These are phyloP conservation scores for Chionis minor DNA, from an alignment of 2,113 vertebrate genomes.

Conservation along the genomic window DNA sequence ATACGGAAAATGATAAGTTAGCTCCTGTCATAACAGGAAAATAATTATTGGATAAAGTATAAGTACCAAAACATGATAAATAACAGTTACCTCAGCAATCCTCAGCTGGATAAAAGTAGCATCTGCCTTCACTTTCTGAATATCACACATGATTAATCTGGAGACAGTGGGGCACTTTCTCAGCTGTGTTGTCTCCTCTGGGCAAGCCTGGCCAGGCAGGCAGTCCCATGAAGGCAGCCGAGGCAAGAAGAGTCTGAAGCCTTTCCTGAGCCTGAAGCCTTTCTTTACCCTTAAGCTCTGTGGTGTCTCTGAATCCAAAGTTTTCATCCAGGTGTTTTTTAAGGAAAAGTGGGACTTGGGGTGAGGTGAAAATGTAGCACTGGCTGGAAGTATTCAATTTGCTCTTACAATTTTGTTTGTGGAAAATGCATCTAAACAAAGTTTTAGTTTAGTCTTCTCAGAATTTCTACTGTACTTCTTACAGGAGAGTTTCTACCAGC, in stretches of 20 bases:
- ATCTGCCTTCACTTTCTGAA: conserved; percentile 37
- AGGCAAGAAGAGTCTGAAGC: not conserved
- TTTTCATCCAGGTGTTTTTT: not conserved
- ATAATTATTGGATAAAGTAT: conserved; percentile 21
- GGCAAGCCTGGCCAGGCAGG: not conserved
- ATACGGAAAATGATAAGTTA: conserved; percentile 55
- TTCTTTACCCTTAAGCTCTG: not conserved
- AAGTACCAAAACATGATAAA: conserved; percentile 51
- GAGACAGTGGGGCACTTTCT: not conserved
- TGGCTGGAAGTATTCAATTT: not conserved
- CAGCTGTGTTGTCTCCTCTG: not conserved
- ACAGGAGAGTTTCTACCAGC: not conserved
- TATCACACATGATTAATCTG: conserved; percentile 6
- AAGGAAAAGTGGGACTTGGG: not conserved
- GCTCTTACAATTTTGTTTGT: not conserved
- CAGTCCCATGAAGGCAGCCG: not conserved
- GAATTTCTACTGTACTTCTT: not conserved
- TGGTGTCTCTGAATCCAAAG: not conserved
- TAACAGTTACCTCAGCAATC: conserved; percentile 4
- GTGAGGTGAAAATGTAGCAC: not conserved
- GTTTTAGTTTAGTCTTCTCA: not conserved
- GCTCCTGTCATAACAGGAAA: conserved; percentile 15
- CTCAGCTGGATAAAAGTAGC: conserved; percentile 34
- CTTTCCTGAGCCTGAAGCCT: not conserved
- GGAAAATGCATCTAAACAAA: not conserved